Base-by-base conservation (phyloP, 2,113 vertebrate species). In the Lagopus muta region DNA sequence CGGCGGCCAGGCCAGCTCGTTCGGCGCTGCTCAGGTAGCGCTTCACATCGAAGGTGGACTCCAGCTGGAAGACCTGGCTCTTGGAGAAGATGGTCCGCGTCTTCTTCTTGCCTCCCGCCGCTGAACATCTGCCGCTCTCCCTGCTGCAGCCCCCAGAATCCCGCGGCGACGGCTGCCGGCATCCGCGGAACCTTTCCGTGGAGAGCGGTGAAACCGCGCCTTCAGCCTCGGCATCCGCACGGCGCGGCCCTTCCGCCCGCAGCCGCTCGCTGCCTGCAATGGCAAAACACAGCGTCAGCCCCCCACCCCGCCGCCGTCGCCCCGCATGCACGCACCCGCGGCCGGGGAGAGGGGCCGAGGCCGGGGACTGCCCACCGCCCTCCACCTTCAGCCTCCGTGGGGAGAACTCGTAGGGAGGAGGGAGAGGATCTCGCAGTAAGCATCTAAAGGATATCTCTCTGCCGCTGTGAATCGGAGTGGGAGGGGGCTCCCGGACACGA, bases 1-100 rank as follows among this genome's bases (percentile, higher is more conserved):
- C 98, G 36, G 99, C 99, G 18, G 99, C 99, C 91, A 99, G 97
- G 36, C 99, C 99, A 10, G 99, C 99, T 89, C 98, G 86, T 94
- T 99, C 98, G 1, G 98, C 96, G 93, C 98, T 99, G 97, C 98
- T 99, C 92, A 99, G 96, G 48, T 98, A 99, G 22, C 98, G 97
- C 86, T 99, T 98, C 97, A 98, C 97, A 66, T 98, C 98, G 96
- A 98, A 99, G 45, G 98, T 98, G 94, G 98, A 98, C 94, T 99
- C 98, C 97, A 98, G 96, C 96, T 98, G 98, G 94, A 98, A 98
- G 66, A 99, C 98, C 96, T 98, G 98, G 94, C 98, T 98, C 95
- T 98, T 98, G 88, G 98, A 99, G 90, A 99, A 99, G 81, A 98
- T 98, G 7, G 98, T 99, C 95, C 98, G 97, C 6, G 98, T 98